phyloP scores from a whole-genome alignment of 2,888 invertebrate species.

The Cryptocheilus praepositus region DNA sequence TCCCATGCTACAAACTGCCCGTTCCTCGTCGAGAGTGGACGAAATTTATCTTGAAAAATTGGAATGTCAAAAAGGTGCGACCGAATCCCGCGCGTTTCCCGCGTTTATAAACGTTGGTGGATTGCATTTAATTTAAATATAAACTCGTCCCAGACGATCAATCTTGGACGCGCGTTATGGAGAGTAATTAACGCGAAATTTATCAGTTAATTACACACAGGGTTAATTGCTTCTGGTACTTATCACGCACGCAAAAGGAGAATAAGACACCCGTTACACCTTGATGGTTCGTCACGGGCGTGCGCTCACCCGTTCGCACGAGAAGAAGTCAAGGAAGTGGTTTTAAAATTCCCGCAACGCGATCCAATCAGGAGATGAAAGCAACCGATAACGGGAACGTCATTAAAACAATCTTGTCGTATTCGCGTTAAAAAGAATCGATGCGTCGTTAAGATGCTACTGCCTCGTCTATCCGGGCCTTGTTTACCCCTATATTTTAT shows the following conservation, averaged over 20 bases:
- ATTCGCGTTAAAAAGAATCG: conserved; percentile 6
- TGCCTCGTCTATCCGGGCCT: no score
- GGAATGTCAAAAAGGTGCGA: conserved; percentile 16
- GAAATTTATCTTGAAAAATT: neutral
- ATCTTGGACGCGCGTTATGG: conserved; percentile 49
- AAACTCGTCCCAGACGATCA: conserved; percentile 45
- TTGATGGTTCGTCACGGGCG: conserved; percentile 9
- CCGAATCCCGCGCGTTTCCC: conserved; percentile 20
- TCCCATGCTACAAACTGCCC: no score
- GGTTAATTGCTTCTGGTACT: conserved; percentile 54
- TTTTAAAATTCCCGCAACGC: conserved; percentile 19
- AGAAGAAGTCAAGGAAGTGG: conserved; percentile 20
- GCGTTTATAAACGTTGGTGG: conserved; percentile 25
- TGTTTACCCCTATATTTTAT: no score
- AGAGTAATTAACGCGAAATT: conserved; percentile 61
- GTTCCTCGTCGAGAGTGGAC: neutral
- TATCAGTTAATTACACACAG: conserved; percentile 64
- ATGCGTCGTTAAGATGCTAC: neutral
- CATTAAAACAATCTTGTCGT: conserved; percentile 7
- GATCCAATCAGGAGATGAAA: conserved; percentile 15
- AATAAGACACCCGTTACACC: conserved; percentile 8
- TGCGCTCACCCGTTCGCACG: neutral
- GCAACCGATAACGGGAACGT: conserved; percentile 8
- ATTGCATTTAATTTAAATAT: conserved; percentile 60
- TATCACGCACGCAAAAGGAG: conserved; percentile 31